These are phyloP conservation scores for Podarcis lilfordi DNA, from an alignment of 2,797 vertebrate species.

Conservation along the genomic window DNA sequence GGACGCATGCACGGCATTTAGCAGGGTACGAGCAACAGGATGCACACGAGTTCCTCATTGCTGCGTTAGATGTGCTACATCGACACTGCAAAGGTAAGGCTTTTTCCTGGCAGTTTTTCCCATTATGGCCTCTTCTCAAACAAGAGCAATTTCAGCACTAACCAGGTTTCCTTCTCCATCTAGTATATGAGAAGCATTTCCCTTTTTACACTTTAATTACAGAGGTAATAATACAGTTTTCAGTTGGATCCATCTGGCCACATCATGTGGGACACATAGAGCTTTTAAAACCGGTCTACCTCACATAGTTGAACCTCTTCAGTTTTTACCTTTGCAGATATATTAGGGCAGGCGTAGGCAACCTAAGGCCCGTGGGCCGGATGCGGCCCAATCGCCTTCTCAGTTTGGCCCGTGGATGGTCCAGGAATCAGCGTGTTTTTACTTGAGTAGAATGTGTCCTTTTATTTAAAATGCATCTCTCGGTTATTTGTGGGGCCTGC, in stretches of 20 bases:
- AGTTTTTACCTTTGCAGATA: neutral
- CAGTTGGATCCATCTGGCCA: neutral
- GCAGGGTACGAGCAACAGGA: slow-evolving; percentile 99
- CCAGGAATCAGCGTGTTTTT: no score
- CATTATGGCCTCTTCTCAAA: slow-evolving; percentile 17
- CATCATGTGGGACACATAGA: neutral
- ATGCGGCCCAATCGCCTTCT: no score
- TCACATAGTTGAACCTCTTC: neutral
- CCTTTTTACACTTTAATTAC: neutral
- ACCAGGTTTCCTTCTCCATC: neutral
- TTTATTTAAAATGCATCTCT: no score
- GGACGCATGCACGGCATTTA: slow-evolving; percentile 98
- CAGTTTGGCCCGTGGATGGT: no score
- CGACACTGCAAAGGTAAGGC: slow-evolving; percentile 95
- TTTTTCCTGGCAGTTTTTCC: slow-evolving; percentile 14
- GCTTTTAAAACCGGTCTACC: neutral
- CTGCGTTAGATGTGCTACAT: slow-evolving; percentile 95
- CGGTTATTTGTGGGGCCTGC: no score
- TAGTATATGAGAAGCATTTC: neutral
- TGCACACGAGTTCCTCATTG: slow-evolving; percentile 98
- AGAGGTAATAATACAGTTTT: neutral
- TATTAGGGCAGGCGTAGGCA: no score
- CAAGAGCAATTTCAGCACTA: neutral
- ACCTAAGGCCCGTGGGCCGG: no score
- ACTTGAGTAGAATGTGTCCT: no score